Evolutionary conservation across 37 sponge, comb jelly and placozoan genomes (phyloP), one percentile per base, ranked within the genome.

Genomic region (Eunapius fragilis): DNA sequence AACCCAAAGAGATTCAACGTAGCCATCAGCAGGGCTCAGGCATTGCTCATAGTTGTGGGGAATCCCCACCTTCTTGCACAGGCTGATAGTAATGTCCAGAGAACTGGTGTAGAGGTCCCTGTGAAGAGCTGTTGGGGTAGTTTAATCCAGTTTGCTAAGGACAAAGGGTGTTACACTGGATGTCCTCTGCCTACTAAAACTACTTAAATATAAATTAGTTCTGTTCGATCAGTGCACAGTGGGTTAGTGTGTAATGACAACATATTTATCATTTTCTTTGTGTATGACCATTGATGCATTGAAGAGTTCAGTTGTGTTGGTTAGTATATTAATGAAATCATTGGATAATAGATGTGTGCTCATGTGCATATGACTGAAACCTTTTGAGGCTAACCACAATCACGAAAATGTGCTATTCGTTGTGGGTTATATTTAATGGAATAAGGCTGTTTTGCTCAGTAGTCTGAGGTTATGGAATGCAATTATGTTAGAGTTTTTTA

Each of bases 1-100:
- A 95, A 93, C 74, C 91, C 91, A 28, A 92, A 92, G 70, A 34
- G 93, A 26, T 92, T 95, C 91, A 95, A 95, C 75, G 96, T 95
- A 2, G 87, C 96, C 69, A 92, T 95, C 28, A 92, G 90, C 32
- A 76, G 96, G 49, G 93, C 91, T 0, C 83, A 93, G 75, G 89
- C 89, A 25, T 50, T 96, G 73, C 71, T 91, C 17, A 68, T 96
- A 10, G 89, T 93, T 37, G 69, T 96, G 17, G 93, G 94, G 48
- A 88, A 96, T 67, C 96, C 93, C 3, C 70, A 81, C 67, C 79
- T 92, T 6, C 79, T 92, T 0, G 35, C 74, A 14, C 70, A 84
- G 82, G 93, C 36, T 22, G 19, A 58, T 17, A 58, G 14, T 58
- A 19, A 19, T 58, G 22, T 19, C 58, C 25, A 45, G 47, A 45